Evolutionary conservation across 2,888 invertebrate species (phyloP).

Genomic region (Fissipunctia ypsillon): DNA sequence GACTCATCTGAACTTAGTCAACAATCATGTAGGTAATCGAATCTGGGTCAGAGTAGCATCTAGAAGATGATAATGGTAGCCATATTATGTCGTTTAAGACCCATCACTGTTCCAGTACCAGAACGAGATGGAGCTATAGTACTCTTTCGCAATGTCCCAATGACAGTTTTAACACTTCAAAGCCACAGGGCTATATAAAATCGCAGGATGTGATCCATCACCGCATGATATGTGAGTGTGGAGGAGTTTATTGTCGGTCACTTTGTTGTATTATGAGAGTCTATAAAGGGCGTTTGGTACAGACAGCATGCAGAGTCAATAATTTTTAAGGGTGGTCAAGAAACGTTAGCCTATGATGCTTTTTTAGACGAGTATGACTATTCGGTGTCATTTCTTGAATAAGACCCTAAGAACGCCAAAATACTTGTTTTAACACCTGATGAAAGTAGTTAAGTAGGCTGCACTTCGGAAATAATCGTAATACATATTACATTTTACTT

Average conservation of each 20-base stretch:
- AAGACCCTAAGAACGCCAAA: not conserved
- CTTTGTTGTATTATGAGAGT: conserved; percentile 56
- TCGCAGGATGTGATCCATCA: conserved; percentile 69
- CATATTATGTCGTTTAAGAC: not conserved
- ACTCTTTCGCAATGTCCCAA: conserved; percentile 2
- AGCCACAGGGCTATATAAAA: conserved; percentile 35
- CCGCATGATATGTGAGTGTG: conserved; percentile 26
- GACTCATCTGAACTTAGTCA: not conserved
- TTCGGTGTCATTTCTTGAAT: not conserved
- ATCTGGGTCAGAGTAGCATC: not conserved
- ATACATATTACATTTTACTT: not conserved
- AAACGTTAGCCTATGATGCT: not conserved
- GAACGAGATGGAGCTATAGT: conserved; percentile 18
- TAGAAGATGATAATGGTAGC: conserved; percentile 8
- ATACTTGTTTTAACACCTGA: not conserved
- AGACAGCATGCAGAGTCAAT: not conserved
- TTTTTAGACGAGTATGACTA: not conserved
- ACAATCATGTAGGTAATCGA: not conserved
- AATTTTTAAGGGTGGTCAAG: not conserved
- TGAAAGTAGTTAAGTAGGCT: not conserved
- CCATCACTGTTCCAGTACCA: not conserved
- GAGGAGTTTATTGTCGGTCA: conserved; percentile 57
- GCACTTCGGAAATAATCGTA: not conserved
- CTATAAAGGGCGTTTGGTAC: conserved; percentile 24
- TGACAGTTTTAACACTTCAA: conserved; percentile 25